Conservation (phyloP, 2,797 vertebrate genomes). For the Protonibea diacanthus region DNA sequence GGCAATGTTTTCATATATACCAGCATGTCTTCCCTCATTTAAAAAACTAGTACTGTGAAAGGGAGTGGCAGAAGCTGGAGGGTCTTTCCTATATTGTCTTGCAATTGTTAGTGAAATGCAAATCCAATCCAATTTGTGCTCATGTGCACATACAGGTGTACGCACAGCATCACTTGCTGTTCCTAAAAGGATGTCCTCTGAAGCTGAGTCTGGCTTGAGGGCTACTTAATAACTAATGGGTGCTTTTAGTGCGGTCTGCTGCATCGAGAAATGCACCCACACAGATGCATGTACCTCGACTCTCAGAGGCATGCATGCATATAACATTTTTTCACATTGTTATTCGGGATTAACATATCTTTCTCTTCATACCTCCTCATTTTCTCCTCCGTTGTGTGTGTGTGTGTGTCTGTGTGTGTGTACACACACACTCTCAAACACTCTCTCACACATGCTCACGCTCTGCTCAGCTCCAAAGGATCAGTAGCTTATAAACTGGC, state of each 20-base stretch:
- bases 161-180: conserved; percentile 17
- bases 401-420: no score
- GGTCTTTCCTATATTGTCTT: background rate
- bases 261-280: conserved; percentile 49
- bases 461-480: conserved; percentile 83
- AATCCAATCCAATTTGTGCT: conserved; percentile 22
- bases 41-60: conserved; percentile 32
- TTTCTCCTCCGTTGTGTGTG: conserved; percentile 44
- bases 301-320: conserved; percentile 50
- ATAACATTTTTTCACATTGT: conserved; percentile 44
- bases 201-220: conserved; percentile 35
- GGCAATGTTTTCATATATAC: conserved; percentile 32
- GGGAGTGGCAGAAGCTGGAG: conserved; percentile 17
- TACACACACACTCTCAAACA: conserved; percentile 27
- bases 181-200: conserved; percentile 19
- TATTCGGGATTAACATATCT: conserved; percentile 41
- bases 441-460: conserved; percentile 60
- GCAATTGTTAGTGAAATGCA: conserved; percentile 29
- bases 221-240: conserved; percentile 71
- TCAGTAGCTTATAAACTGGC: conserved; percentile 85
- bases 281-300: conserved; percentile 34
- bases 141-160: conserved; percentile 10
- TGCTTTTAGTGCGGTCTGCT: conserved; percentile 66
- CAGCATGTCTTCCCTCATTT: conserved; percentile 28
- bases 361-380: conserved; percentile 30